Conservation (phyloP, 2,888 invertebrate genomes). For the Miltochrista miniata region DNA sequence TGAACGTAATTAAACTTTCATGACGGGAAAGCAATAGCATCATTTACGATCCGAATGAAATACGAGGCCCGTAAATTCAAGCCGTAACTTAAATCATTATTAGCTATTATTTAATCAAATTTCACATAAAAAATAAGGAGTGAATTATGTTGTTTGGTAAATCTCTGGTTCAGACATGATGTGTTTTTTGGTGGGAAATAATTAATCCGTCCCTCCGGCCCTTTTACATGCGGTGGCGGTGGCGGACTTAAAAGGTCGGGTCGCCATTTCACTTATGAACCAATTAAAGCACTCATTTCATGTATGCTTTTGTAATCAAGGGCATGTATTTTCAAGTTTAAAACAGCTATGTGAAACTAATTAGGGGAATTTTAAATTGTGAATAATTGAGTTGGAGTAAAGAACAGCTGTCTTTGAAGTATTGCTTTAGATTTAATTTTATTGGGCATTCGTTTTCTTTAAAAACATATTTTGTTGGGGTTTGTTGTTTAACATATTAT, state of each 20-base stretch:
- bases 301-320: conserved; percentile 34
- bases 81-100: conserved; percentile 27
- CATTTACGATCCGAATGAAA: conserved; percentile 31
- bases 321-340: conserved; percentile 16
- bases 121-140: conserved; percentile 23
- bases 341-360: background rate
- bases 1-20: conserved; percentile 25
- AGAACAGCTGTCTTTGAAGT: no score
- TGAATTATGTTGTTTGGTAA: conserved; percentile 37
- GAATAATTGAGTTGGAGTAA: background rate
- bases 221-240: conserved; percentile 22
- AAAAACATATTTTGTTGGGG: no score
- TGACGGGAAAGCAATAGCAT: conserved; percentile 24
- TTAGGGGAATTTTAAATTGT: background rate
- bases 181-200: conserved; percentile 40
- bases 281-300: conserved; percentile 54
- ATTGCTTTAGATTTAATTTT: no score
- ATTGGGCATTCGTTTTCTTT: no score
- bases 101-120: conserved; percentile 30
- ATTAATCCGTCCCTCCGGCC: conserved; percentile 39
- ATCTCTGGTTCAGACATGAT: conserved; percentile 30
- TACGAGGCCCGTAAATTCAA: conserved; percentile 26
- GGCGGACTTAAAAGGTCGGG: conserved; percentile 46
- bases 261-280: conserved; percentile 49
- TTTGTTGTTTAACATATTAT: no score